A percentile compares a stretch with the other conserved stretches of the same genome.
phyloP scores from a whole-genome alignment of 2,797 vertebrate genomes.

The Meriones psammophilus region DNA sequence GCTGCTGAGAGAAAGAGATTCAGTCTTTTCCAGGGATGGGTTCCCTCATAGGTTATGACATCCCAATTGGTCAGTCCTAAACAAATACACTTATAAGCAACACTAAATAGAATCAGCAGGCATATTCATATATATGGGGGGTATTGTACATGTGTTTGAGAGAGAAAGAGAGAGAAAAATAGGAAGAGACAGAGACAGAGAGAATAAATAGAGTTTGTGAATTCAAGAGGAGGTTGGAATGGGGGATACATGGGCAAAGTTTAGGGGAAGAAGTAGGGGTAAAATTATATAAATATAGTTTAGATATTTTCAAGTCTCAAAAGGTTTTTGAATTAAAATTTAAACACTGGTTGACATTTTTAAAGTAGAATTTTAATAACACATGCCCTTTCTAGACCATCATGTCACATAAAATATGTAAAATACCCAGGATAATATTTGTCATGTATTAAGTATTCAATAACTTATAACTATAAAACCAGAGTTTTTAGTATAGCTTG shows the following conservation, averaged over 20 bases:
- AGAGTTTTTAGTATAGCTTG: not conserved
- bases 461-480: not conserved
- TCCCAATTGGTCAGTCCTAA: not conserved
- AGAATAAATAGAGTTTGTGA: not conserved
- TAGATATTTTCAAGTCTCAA: not conserved
- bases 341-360: conserved; percentile 49
- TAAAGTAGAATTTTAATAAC: conserved; percentile 23
- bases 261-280: not conserved
- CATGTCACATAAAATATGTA: conserved; percentile 1
- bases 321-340: not conserved
- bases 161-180: not conserved
- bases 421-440: not conserved
- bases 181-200: not conserved
- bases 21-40: not conserved
- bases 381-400: not conserved
- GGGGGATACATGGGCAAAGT: not conserved
- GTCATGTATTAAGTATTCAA: conserved; percentile 23
- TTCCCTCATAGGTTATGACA: not conserved
- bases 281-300: not conserved
- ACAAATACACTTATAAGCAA: not conserved
- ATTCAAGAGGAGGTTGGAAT: not conserved
- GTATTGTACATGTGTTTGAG: not conserved
- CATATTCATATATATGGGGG: not conserved
- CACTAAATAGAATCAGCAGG: not conserved
- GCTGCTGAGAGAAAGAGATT: not conserved